phyloP scores from a whole-genome alignment of 1,140 invertebrate genomes.

The Bombus superbus region DNA sequence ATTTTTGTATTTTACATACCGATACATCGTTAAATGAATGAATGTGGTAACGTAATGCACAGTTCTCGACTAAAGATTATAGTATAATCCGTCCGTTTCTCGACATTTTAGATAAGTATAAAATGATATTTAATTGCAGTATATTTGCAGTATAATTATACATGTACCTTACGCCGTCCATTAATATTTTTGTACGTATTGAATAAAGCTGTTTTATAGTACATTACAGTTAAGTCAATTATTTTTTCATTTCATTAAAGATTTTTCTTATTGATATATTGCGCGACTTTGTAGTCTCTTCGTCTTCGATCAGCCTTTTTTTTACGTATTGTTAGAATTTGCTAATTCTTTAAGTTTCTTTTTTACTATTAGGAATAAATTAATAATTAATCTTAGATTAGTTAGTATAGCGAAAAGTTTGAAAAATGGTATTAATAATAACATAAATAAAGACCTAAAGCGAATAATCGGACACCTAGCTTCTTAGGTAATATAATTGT shows the following conservation, averaged over 20 bases:
- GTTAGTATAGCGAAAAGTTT: background rate
- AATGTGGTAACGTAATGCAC: constrained; percentile 3
- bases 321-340: background rate
- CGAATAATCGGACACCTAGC: background rate
- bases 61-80: constrained; percentile 15
- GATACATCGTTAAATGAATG: constrained; percentile 12
- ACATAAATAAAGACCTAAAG: constrained; percentile 1
- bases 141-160: constrained; percentile 22
- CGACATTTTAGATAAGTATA: constrained; percentile 18
- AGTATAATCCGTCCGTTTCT: constrained; percentile 57
- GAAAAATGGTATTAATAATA: background rate
- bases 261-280: background rate
- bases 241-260: background rate
- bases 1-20: background rate
- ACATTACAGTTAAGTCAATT: background rate
- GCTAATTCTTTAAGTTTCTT: constrained; percentile 12
- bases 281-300: background rate
- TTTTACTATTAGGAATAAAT: constrained; percentile 19
- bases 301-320: background rate
- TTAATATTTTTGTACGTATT: constrained; percentile 51
- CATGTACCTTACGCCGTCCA: constrained; percentile 50
- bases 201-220: constrained; percentile 46
- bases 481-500: constrained; percentile 19
- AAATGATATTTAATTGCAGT: constrained; percentile 30
- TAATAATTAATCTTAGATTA: background rate